phyloP scores from a whole-genome alignment of 2,888 invertebrate species.

The Cataglyphis cursor region DNA sequence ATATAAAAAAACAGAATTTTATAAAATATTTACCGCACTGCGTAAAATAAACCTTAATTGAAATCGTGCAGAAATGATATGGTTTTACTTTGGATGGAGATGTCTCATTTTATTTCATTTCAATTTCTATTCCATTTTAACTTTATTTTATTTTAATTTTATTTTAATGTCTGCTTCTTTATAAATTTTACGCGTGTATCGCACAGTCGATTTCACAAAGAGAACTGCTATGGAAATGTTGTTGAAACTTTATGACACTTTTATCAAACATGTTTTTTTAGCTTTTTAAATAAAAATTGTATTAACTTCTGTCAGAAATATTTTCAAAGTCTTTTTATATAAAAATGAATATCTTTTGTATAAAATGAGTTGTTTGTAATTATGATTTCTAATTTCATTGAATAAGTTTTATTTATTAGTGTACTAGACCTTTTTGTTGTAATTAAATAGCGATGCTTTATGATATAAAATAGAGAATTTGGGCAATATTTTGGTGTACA shows the following conservation, averaged over 20 bases:
- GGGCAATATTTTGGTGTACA: background rate
- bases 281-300: background rate
- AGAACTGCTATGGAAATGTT: background rate
- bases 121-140: background rate
- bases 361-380: background rate
- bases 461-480: background rate
- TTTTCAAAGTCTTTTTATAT: background rate
- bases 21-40: background rate
- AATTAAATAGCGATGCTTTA: background rate
- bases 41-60: slow-evolving; percentile 19
- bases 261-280: background rate
- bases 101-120: background rate
- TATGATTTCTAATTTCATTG: background rate
- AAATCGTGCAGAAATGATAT: background rate
- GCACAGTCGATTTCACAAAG: background rate
- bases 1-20: background rate
- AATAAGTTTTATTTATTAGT: background rate
- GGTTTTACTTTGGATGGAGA: background rate
- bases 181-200: background rate
- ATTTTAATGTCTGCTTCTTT: background rate
- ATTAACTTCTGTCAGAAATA: background rate
- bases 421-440: background rate
- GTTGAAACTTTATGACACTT: slow-evolving; percentile 4
- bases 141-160: background rate
- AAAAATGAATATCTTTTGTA: background rate